Evolutionary conservation across 2,888 invertebrate genomes (phyloP), one percentile per base, ranked within the genome.

Genomic region (Dasypolia templi): DNA sequence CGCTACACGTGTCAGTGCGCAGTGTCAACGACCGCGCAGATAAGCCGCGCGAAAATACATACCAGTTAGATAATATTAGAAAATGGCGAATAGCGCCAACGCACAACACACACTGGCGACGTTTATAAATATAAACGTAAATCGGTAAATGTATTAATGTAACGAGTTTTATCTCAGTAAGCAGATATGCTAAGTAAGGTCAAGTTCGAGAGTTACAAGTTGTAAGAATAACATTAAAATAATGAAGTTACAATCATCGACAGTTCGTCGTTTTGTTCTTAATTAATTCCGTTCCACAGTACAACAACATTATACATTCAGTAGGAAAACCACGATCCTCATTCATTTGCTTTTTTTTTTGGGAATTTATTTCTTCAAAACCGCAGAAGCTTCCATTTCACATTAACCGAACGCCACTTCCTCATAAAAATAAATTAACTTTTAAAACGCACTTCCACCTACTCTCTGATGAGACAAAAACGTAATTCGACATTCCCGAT

Each of bases 11-110:
- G 93, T 87, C 86, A 81, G 72, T 77, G 69, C 75, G 83, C 87
- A 86, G 87, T 93, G 91, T 94, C 90, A 92, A 92, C 86, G 94
- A 93, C 93, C 94, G 87, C 87, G 78, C 72, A 88, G 95, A 95
- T 95, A 95, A 95, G 92, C 89, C 90, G 90, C 92, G 93, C 94
- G 89, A 94, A 95, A 95, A 85, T 83, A 86, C 75, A 75, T 80
- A 85, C 91, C 89, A 90, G 89, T 94, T 94, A 94, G 94, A 95
- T 95, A 95, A 95, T 95, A 95, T 95, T 95, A 94, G 94, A 94
- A 93, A 92, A 94, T 94, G 93, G 92, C 92, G 92, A 92, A 90
- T 84, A 84, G 86, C 86, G 85, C 84, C 90, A 87, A 86, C 84
- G 85, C 87, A 80, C 87, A 84, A 80, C 86, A 84, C 87, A 85